Conservation (phyloP, 2,888 invertebrate genomes). For the Andrena flavipes region DNA sequence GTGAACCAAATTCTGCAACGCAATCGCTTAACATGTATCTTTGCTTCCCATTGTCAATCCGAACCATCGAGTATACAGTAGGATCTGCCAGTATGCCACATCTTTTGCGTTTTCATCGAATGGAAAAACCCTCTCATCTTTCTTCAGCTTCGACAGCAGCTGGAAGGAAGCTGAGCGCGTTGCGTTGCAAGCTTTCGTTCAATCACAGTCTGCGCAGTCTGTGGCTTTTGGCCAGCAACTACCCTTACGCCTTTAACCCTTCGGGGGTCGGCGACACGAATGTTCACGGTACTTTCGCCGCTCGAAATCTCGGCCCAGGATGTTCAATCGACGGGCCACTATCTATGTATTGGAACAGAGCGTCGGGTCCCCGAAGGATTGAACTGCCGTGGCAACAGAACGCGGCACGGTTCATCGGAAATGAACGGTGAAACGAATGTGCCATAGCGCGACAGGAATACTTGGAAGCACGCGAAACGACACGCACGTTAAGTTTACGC, state of each 20-base stretch:
- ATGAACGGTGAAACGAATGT: conserved; percentile 23
- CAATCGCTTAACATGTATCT: neutral
- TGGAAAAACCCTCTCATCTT: neutral
- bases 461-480: conserved; percentile 15
- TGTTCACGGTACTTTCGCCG: neutral
- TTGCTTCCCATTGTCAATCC: neutral
- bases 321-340: neutral
- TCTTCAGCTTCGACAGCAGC: neutral
- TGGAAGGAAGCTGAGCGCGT: neutral
- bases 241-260: neutral
- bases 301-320: neutral
- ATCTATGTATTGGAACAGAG: neutral
- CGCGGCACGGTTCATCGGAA: neutral
- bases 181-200: conserved; percentile 10
- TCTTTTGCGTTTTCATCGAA: neutral
- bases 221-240: neutral
- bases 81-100: neutral
- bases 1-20: neutral
- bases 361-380: neutral
- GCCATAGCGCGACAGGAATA: conserved; percentile 42
- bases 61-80: neutral
- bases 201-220: neutral
- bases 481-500: conserved; percentile 30
- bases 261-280: neutral
- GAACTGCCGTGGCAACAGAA: neutral